Evolutionary conservation across 2,797 vertebrate genomes (phyloP).

Genomic region (Sus cebifrons): DNA sequence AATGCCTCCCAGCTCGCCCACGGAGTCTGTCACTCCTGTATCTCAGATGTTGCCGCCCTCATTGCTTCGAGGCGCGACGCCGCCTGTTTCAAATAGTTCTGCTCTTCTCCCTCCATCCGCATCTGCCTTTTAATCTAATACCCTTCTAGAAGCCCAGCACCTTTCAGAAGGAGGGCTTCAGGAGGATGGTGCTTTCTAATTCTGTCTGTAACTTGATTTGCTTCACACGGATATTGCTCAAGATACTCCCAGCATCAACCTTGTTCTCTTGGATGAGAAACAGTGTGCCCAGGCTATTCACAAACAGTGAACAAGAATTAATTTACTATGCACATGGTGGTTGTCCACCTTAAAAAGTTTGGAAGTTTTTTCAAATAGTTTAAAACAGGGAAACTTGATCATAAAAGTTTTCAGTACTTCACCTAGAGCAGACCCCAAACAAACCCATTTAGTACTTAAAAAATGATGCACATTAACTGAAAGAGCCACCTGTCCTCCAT

Average conservation of each 20-base stretch:
- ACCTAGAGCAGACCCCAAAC: too few species aligned
- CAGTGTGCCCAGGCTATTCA: neutral
- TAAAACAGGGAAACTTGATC: neutral
- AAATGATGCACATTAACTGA: neutral
- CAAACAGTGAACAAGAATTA: neutral
- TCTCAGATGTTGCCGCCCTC: fast-evolving
- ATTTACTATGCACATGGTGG: neutral
- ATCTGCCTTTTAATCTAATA: neutral
- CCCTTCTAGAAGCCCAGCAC: fast-evolving
- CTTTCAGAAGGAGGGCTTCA: neutral
- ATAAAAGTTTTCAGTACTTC: neutral
- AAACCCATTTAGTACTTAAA: neutral
- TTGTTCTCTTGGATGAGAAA: neutral
- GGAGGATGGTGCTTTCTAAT: neutral
- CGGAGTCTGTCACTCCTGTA: neutral
- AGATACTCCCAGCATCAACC: too few species aligned
- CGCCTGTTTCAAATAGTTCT: neutral
- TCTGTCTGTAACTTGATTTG: neutral
- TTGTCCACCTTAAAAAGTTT: neutral
- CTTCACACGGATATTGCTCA: neutral
- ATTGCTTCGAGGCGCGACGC: neutral
- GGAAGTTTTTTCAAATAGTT: neutral
- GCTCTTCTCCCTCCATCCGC: neutral
- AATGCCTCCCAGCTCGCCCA: too few species aligned
- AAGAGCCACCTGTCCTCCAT: neutral